Evolutionary conservation across 2,888 invertebrate species (phyloP).

Genomic region (Osmoderma eremita): DNA sequence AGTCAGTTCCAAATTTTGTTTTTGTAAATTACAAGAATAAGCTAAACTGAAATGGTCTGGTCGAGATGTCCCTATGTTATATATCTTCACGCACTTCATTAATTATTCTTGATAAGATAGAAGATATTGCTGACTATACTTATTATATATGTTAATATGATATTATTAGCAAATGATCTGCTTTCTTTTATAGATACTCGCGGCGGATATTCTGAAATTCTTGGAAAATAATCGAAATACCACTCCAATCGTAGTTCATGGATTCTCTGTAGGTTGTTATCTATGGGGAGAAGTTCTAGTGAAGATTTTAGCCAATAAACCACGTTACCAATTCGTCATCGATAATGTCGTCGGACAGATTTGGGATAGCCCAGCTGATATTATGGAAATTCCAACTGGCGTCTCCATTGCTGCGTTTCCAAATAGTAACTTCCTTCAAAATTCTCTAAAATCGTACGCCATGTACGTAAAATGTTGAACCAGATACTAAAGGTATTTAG

Average conservation of each 20-base stretch:
- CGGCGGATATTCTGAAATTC: constrained; percentile 23
- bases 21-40: too few species aligned
- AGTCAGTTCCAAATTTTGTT: too few species aligned
- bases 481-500: not conserved
- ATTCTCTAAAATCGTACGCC: constrained; percentile 14
- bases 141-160: not conserved
- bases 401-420: constrained; percentile 24
- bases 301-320: not conserved
- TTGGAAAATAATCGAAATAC: constrained; percentile 10
- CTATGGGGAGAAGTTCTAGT: constrained; percentile 26
- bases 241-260: constrained; percentile 7
- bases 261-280: constrained; percentile 28
- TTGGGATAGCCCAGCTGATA: constrained; percentile 32
- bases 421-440: constrained; percentile 17
- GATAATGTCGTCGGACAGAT: constrained; percentile 23
- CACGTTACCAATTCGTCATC: constrained; percentile 19
- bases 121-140: not conserved
- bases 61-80: too few species aligned
- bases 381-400: constrained; percentile 20
- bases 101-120: too few species aligned
- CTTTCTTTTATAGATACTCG: constrained; percentile 12
- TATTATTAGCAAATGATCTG: not conserved
- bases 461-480: constrained; percentile 3
- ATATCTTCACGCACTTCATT: too few species aligned
- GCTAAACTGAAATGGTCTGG: too few species aligned